A percentile compares a stretch with the other conserved stretches of the same genome.
Evolutionary conservation across 2,113 vertebrate species (phyloP).

Genomic region (Cyprinus carpio): DNA sequence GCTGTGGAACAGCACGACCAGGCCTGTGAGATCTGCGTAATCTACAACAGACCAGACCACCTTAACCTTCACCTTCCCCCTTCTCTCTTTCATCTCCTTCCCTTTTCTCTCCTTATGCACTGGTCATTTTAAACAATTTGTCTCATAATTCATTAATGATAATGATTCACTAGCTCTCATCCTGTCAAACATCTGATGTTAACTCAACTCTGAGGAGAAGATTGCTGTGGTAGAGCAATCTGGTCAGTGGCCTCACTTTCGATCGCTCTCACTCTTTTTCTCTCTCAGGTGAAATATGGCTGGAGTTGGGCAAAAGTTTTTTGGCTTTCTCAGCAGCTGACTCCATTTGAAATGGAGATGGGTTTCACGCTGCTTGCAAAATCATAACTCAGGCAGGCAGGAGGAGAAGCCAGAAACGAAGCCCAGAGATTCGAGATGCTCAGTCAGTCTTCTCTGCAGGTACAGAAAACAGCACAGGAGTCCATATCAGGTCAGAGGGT

Average conservation of each 20-base stretch:
- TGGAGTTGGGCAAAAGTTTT: constrained; percentile 30
- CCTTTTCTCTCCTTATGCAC: background rate
- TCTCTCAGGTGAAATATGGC: constrained; percentile 39
- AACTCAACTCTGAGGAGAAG: background rate
- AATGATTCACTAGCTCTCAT: background rate
- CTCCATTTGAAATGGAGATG: constrained; percentile 34
- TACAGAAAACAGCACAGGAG: constrained; percentile 14
- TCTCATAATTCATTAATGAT: background rate
- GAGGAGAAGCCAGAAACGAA: constrained; percentile 23
- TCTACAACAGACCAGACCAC: constrained; percentile 41
- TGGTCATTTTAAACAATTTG: background rate
- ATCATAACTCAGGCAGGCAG: constrained; percentile 32
- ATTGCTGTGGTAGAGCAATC: background rate
- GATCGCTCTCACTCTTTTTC: background rate
- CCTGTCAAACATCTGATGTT: constrained; percentile 3
- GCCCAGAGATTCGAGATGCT: constrained; percentile 40
- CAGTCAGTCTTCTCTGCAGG: constrained; percentile 29
- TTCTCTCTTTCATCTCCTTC: constrained; percentile 2
- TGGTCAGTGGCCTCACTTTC: constrained; percentile 26
- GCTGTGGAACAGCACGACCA: constrained; percentile 36
- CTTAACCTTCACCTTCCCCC: constrained; percentile 10
- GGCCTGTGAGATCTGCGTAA: constrained; percentile 35
- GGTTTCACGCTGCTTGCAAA: constrained; percentile 34
- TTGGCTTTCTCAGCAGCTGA: constrained; percentile 28
- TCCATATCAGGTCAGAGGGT: constrained; percentile 36